A percentile compares a stretch with the other conserved stretches of the same genome.
phyloP scores from a whole-genome alignment of 2,113 vertebrate species.

The Struthio camelus region DNA sequence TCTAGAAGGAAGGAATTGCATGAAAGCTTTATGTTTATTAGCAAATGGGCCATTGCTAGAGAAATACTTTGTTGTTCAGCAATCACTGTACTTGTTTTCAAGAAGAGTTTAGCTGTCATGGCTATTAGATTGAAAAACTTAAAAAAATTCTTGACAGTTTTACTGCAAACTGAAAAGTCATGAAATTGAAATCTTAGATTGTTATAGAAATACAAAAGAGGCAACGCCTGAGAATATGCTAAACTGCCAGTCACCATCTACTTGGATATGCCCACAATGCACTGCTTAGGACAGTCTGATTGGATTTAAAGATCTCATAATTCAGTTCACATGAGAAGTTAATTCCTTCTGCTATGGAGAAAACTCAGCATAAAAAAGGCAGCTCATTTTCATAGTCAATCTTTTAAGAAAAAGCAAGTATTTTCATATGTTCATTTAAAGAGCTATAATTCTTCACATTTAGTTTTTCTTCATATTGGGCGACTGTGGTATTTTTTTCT shows the following conservation, averaged over 20 bases:
- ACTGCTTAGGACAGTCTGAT: neutral
- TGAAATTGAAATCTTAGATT: neutral
- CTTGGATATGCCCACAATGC: neutral
- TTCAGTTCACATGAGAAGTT: neutral
- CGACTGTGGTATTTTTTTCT: neutral
- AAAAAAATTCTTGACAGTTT: neutral
- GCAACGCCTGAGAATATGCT: neutral
- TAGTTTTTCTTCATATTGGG: neutral
- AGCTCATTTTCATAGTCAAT: neutral
- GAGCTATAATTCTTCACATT: neutral
- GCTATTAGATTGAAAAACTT: neutral
- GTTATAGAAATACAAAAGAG: neutral
- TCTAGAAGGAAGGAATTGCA: neutral
- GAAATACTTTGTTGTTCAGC: neutral
- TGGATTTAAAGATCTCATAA: neutral
- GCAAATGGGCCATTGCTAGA: neutral
- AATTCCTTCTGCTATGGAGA: neutral
- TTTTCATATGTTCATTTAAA: neutral
- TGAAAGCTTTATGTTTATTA: neutral
- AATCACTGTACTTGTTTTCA: neutral
- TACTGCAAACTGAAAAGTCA: neutral
- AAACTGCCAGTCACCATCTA: neutral
- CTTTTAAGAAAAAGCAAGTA: neutral
- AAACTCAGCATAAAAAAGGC: neutral
- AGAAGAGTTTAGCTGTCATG: neutral